Evolutionary conservation across 2,113 vertebrate genomes (phyloP).

Genomic region (Colaptes auratus): DNA sequence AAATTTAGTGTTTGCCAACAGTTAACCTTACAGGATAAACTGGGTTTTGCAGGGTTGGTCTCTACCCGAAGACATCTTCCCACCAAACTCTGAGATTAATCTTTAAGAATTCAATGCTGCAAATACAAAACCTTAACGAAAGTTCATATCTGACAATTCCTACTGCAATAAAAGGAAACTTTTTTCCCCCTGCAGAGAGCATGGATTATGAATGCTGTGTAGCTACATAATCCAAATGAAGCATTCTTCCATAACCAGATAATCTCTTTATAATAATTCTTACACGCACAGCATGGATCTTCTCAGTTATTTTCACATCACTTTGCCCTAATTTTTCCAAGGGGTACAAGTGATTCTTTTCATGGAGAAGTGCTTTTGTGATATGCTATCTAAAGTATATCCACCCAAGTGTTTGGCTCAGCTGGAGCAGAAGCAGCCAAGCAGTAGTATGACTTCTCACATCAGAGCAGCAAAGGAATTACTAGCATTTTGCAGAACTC

Average conservation of each 20-base stretch:
- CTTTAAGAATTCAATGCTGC: neutral
- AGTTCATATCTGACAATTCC: neutral
- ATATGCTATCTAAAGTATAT: neutral
- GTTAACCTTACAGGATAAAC: neutral
- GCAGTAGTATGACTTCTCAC: neutral
- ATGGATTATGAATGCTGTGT: neutral
- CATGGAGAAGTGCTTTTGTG: neutral
- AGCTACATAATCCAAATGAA: constrained; percentile 23
- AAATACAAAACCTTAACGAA: neutral
- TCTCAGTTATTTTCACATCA: constrained; percentile 19
- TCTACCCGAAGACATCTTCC: neutral
- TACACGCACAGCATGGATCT: constrained; percentile 6
- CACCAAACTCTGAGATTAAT: neutral
- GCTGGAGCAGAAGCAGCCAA: neutral
- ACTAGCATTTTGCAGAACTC: neutral
- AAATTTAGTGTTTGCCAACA: neutral
- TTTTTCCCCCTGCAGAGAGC: neutral
- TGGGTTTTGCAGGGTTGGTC: neutral
- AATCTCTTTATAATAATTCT: constrained; percentile 44
- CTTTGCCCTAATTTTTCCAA: constrained; percentile 12
- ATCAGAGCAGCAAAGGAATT: neutral
- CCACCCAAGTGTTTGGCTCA: neutral
- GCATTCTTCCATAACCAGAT: constrained; percentile 3
- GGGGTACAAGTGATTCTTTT: neutral
- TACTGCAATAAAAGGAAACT: neutral